Evolutionary conservation across 2,797 vertebrate genomes (phyloP), one percentile per base, ranked within the genome.

Genomic region (Microctenopoma steveboyesi): DNA sequence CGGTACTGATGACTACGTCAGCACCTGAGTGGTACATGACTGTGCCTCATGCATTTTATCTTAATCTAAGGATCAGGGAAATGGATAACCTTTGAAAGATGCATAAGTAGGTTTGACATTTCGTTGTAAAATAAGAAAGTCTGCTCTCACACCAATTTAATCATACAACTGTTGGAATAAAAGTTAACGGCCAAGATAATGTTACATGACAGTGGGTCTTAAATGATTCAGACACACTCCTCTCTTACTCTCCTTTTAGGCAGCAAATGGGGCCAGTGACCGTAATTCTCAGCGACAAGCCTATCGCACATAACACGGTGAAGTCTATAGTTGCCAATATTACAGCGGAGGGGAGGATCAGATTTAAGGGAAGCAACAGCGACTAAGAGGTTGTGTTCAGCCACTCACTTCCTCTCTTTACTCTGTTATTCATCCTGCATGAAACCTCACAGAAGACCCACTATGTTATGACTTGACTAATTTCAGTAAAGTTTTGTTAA

Each of bases 271-370:
- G 68, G 53, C 69, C 48, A 16, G 69, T 77, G 85, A 89, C 79
- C 81, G 72, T 90, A 78, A 91, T 90, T 91, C 66, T 84, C 79
- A 76, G 45, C 89, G 90, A 91, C 91, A 90, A 82, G 87, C 72
- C 86, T 79, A 85, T 91, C 91, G 88, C 72, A 76, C 71, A 68
- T 83, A 77, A 76, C 66, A 56, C 64, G 39, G 30, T 62, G 74
- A 74, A 76, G 75, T 74, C 74, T 56, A 63, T 64, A 79, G 78
- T 82, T 74, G 70, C 64, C 82, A 81, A 78, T 87, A 84, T 64
- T 75, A 28, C 40, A 68, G 60, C 11, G 14, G 58, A 69, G 27
- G 27, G 64, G 69, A 62, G n/a, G 28, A 57, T 15, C 16, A 76
- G 60, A 83, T 76, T 74, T 61, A 79, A 70, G 58, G 45, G 50